Percentiles rank a stretch among this genome's conserved stretches.
Evolutionary conservation across 92 coral and sea anemone genomes (phyloP).

Genomic region (Zoanthus solanderi): DNA sequence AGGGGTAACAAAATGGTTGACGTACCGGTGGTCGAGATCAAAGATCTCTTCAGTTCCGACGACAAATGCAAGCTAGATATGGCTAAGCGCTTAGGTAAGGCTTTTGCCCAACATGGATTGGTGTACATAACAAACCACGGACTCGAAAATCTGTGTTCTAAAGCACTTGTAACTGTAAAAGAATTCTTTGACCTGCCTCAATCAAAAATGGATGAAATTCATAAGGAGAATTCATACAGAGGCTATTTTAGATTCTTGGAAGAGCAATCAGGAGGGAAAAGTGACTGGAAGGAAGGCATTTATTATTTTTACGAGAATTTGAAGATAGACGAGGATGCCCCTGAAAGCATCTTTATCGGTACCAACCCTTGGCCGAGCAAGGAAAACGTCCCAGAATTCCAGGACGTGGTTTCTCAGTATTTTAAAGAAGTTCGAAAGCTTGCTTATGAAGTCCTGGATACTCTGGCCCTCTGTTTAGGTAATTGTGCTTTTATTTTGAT

Average conservation of each 20-base stretch:
- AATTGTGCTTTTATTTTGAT: too few relatives aligned
- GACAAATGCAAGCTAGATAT: constrained; percentile 4
- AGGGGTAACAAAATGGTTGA: neutral
- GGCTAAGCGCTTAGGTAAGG: constrained; percentile 16
- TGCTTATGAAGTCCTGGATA: neutral
- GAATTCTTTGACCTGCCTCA: constrained; percentile 26
- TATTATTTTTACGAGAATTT: constrained; percentile 5
- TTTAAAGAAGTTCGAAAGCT: neutral
- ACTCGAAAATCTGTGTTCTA: constrained; percentile 26
- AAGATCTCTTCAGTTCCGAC: neutral
- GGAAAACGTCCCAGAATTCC: constrained; percentile 5
- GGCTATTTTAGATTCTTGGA: constrained; percentile 26
- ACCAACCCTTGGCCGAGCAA: constrained; percentile 37
- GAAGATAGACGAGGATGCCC: neutral
- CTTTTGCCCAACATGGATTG: constrained; percentile 22
- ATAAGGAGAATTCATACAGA: constrained; percentile 14
- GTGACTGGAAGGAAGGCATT: constrained; percentile 19
- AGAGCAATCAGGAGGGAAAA: constrained; percentile 12
- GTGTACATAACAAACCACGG: constrained; percentile 20
- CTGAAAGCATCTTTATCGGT: neutral
- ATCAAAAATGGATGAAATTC: constrained; percentile 34
- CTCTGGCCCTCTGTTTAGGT: neutral
- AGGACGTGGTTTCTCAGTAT: neutral
- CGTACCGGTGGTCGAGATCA: neutral
- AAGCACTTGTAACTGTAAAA: constrained; percentile 17